Base-by-base conservation (phyloP, 2,888 invertebrate genomes). In the Julus scanicus region DNA sequence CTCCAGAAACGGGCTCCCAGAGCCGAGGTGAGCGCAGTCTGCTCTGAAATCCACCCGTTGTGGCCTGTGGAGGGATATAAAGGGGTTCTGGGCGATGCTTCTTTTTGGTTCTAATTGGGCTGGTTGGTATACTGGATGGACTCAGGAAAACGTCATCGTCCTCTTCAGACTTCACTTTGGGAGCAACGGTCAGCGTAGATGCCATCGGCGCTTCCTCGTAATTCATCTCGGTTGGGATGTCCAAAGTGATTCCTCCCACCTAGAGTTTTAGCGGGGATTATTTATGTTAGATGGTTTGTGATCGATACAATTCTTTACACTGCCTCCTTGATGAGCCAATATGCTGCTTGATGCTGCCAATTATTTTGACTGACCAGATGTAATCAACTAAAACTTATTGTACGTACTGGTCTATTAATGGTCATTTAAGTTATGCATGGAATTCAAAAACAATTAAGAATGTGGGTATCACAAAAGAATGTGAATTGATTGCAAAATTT, bases 101-200 rank as follows among this genome's bases (percentile, higher is more conserved):
- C 86, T 91, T 90, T 89, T 91, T 92, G 44, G 91, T 90, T 89
- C 91, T 91, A 40, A 91, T 90, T 1, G 91, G 91, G 89, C 91
- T 91, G 29, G 91, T 90, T 44, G 95, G 94, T 90, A 95, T 94
- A 92, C 95, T 95, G 91, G 92, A 91, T 90, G 96, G 96, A 92
- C 95, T 96, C 89, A 96, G 93, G 91, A 97, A 96, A 63, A 96
- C 95, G 90, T 96, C 96, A 90, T 95, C 95, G 88, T 94, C 93
- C 13, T 95, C 95, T 90, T 86, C 86, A 1, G 49, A 39, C 49
- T 86, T 86, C 53, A 86, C 57, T 20, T 86, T 86, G 17, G 49
- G 84, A 37, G n/a, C 29, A 15, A 49, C 53, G 20, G 53, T 44
- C 20, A 48, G 85, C 15, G 48, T n/a, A n/a, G 85, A 85, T 49